These are phyloP conservation scores for Ephestia elutella DNA, from an alignment of 1,140 invertebrate species.

Conservation along the genomic window DNA sequence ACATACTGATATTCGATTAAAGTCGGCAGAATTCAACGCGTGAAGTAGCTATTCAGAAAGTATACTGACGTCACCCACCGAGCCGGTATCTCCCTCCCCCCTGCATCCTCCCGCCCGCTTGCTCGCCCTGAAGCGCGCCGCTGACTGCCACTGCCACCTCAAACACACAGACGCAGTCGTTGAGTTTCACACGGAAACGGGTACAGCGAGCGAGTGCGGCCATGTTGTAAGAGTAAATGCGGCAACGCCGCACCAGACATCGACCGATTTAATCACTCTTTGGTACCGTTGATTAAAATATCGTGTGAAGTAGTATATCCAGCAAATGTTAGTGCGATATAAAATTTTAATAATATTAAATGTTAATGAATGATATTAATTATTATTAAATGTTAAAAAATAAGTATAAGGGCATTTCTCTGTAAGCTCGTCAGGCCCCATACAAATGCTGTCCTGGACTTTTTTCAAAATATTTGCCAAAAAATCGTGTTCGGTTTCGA, in stretches of 20 bases:
- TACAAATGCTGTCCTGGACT: too few relatives aligned
- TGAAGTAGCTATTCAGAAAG: slow-evolving; percentile 57
- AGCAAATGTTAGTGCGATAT: too few relatives aligned
- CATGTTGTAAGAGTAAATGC: slow-evolving; percentile 69
- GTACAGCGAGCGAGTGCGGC: slow-evolving; percentile 62
- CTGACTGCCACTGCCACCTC: slow-evolving; percentile 48
- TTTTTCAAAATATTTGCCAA: too few relatives aligned
- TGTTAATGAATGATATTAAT: too few relatives aligned
- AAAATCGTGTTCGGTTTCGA: too few relatives aligned
- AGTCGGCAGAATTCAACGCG: slow-evolving; percentile 6
- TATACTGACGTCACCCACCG: slow-evolving; percentile 63
- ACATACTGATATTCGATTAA: neutral
- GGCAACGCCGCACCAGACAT: slow-evolving; percentile 73
- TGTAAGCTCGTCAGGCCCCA: too few relatives aligned
- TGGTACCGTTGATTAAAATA: slow-evolving; percentile 30
- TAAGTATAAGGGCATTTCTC: too few relatives aligned
- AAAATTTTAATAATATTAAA: too few relatives aligned
- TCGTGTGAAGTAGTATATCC: slow-evolving; percentile 8
- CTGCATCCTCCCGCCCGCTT: slow-evolving; percentile 27
- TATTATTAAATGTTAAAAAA: too few relatives aligned
- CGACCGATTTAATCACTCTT: slow-evolving; percentile 65
- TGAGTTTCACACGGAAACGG: slow-evolving; percentile 71
- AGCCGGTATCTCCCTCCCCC: slow-evolving; percentile 59
- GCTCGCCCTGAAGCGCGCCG: slow-evolving; percentile 31
- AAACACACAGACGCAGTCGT: slow-evolving; percentile 52